These are phyloP conservation scores for Andrena minutula DNA, from an alignment of 2,888 invertebrate genomes.

Conservation along the genomic window DNA sequence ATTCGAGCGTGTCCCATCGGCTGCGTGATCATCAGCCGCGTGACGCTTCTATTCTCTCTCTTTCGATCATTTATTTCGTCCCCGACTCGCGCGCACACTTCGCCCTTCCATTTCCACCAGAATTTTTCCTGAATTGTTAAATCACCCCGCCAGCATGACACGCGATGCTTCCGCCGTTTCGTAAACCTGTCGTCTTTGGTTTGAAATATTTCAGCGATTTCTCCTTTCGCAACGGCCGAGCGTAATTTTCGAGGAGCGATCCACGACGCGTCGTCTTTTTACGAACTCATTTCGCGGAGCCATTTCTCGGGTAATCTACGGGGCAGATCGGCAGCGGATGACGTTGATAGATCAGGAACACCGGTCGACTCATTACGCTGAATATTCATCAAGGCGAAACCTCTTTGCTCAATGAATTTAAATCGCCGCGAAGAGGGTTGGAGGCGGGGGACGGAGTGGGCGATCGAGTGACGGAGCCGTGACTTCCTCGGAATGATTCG, in stretches of 20 bases:
- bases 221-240: background rate
- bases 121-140: background rate
- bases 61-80: slow-evolving; percentile 29
- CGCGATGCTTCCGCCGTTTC: too few species aligned
- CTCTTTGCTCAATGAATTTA: slow-evolving; percentile 66
- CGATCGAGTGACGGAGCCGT: slow-evolving; percentile 26
- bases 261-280: background rate
- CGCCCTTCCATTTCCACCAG: background rate
- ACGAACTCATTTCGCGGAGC: slow-evolving; percentile 22
- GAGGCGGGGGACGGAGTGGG: background rate
- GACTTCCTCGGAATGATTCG: slow-evolving; percentile 35
- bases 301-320: slow-evolving; percentile 44
- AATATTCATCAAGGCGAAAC: slow-evolving; percentile 74
- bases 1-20: slow-evolving; percentile 73
- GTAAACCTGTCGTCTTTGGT: too few species aligned
- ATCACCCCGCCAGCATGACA: too few species aligned
- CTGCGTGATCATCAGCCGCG: slow-evolving; percentile 62
- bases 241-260: slow-evolving; percentile 15
- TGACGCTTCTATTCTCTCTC: slow-evolving; percentile 54
- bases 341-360: slow-evolving; percentile 61
- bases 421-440: slow-evolving; percentile 52
- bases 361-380: slow-evolving; percentile 62
- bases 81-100: background rate
- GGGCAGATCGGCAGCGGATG: slow-evolving; percentile 38
- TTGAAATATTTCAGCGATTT: too few species aligned